These are phyloP conservation scores for Pogonomyrmex californicus DNA, from an alignment of 1,140 invertebrate species.

Conservation along the genomic window DNA sequence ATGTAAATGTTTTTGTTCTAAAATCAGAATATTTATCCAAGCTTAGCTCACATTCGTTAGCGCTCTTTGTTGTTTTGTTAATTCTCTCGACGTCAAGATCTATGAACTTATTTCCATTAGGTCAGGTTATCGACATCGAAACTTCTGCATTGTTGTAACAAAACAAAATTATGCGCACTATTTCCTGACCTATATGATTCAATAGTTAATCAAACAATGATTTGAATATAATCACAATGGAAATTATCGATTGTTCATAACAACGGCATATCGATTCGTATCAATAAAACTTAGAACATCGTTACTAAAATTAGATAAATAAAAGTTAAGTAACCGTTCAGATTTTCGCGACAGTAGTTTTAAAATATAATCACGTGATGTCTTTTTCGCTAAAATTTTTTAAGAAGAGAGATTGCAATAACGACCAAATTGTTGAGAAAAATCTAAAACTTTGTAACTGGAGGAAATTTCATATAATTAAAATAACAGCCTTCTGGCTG, in stretches of 20 bases:
- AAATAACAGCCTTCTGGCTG: neutral
- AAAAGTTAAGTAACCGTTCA: neutral
- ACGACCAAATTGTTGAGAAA: neutral
- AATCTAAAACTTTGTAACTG: neutral
- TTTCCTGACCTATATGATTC: neutral
- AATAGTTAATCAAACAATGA: neutral
- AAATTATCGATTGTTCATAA: constrained; percentile 2
- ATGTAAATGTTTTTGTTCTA: neutral
- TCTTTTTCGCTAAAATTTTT: neutral
- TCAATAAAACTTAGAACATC: neutral
- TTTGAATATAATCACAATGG: neutral
- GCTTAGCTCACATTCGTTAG: neutral
- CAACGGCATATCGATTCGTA: neutral
- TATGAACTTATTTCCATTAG: constrained; percentile 12
- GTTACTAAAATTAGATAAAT: neutral
- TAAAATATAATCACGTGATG: neutral
- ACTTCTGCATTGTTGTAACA: neutral
- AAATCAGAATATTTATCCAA: neutral
- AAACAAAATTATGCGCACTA: neutral
- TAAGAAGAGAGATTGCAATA: neutral
- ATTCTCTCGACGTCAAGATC: neutral
- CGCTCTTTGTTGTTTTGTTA: neutral
- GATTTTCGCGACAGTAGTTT: neutral
- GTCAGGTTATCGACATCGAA: constrained; percentile 34
- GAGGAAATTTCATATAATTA: neutral